Conservation (phyloP, 1,140 invertebrate genomes). For the Zaprionus lachaisei region DNA sequence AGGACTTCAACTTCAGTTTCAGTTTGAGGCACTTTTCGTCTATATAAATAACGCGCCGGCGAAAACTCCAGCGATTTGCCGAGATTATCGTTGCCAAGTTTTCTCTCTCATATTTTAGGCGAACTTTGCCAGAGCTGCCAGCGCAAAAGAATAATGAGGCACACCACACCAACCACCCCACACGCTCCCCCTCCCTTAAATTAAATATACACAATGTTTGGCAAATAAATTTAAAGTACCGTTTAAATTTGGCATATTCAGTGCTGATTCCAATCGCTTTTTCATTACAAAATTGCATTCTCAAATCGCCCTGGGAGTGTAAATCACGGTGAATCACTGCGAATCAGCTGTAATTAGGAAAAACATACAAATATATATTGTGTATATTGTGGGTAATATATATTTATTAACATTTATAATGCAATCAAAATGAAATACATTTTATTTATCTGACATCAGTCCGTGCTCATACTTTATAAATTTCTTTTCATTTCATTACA, state of each 20-base stretch:
- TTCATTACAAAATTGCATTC: neutral
- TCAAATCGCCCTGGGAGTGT: neutral
- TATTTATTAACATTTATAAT: neutral
- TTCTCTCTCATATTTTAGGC: conserved; percentile 26
- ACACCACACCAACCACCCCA: neutral
- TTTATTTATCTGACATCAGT: neutral
- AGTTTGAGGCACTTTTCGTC: conserved; percentile 51
- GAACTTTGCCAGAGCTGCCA: conserved; percentile 16
- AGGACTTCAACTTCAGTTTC: conserved; percentile 3
- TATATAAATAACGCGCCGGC: conserved; percentile 58
- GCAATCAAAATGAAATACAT: conserved; percentile 2
- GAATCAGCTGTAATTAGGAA: neutral
- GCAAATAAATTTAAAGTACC: conserved; percentile 7
- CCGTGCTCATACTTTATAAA: neutral
- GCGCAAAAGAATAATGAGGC: conserved; percentile 3
- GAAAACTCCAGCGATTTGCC: conserved; percentile 57
- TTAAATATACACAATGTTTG: neutral
- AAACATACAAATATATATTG: neutral
- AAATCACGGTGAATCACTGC: neutral
- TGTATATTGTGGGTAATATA: too few relatives aligned
- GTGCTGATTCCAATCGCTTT: neutral
- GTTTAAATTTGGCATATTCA: neutral
- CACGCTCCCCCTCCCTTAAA: too few relatives aligned
- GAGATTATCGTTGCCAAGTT: conserved; percentile 44
- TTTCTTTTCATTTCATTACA: neutral